phyloP scores from a whole-genome alignment of 1,140 invertebrate genomes.

The Amyelois transitella region DNA sequence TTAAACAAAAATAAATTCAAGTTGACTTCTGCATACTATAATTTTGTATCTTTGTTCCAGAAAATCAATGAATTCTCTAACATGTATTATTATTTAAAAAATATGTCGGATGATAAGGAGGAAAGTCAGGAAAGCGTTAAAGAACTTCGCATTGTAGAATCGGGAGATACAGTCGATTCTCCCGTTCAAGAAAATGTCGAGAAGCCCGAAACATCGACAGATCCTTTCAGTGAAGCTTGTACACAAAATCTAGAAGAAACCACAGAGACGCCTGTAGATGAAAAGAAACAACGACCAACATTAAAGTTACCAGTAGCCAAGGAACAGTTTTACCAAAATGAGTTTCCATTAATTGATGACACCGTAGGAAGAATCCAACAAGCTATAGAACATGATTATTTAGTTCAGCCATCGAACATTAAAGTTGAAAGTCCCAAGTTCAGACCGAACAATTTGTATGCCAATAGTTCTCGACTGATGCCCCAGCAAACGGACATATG shows the following conservation, averaged over 20 bases:
- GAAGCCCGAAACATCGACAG: conserved; percentile 26
- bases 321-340: conserved; percentile 67
- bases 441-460: conserved; percentile 66
- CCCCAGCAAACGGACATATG: conserved; percentile 59
- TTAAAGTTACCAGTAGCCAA: conserved; percentile 55
- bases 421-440: conserved; percentile 72
- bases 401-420: conserved; percentile 77
- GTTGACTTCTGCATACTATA: too few relatives aligned
- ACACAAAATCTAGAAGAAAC: conserved; percentile 65
- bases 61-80: conserved; percentile 86
- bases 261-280: conserved; percentile 28
- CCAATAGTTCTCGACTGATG: conserved; percentile 62
- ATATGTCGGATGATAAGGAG: conserved; percentile 75
- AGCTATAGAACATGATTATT: conserved; percentile 74
- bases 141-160: conserved; percentile 50
- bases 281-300: conserved; percentile 43
- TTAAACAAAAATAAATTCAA: neutral
- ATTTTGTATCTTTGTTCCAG: conserved; percentile 47
- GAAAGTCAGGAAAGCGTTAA: conserved; percentile 45
- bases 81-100: conserved; percentile 89
- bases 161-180: conserved; percentile 53
- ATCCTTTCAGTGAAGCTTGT: conserved; percentile 70
- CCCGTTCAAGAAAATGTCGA: conserved; percentile 23
- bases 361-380: conserved; percentile 61
- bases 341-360: conserved; percentile 44